phyloP scores from a whole-genome alignment of 1,140 invertebrate species.

The Drosophila ironensis region DNA sequence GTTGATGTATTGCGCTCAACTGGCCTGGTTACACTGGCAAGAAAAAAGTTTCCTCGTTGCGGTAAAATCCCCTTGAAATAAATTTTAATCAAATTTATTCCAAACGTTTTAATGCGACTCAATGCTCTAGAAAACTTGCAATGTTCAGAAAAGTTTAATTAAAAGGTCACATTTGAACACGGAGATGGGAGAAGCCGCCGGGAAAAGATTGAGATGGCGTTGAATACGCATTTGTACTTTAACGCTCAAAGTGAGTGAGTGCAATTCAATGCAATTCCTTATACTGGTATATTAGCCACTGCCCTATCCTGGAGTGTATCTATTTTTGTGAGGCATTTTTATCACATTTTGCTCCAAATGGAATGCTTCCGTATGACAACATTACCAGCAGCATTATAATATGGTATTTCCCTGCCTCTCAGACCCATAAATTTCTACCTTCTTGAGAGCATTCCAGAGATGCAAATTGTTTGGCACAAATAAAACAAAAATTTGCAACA shows the following conservation, averaged over 20 bases:
- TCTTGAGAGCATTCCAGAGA: slow-evolving; percentile 32
- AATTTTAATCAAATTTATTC: slow-evolving; percentile 55
- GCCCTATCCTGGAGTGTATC: slow-evolving; percentile 4
- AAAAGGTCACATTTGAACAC: neutral
- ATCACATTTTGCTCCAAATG: neutral
- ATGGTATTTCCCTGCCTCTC: slow-evolving; percentile 33
- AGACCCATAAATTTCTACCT: neutral
- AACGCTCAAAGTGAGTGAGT: too few species aligned
- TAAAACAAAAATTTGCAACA: slow-evolving; percentile 9
- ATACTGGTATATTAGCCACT: too few species aligned
- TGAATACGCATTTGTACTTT: too few species aligned
- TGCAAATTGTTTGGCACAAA: slow-evolving; percentile 66
- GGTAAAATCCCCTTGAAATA: slow-evolving; percentile 20
- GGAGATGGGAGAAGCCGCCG: too few species aligned
- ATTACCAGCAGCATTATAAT: slow-evolving; percentile 33
- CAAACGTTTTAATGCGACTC: slow-evolving; percentile 29
- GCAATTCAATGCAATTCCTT: too few species aligned
- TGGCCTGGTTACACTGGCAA: slow-evolving; percentile 47
- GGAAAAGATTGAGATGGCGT: too few species aligned
- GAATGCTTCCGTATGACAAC: slow-evolving; percentile 6
- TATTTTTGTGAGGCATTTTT: slow-evolving; percentile 7
- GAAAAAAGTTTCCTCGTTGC: slow-evolving; percentile 47
- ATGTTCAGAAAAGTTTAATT: slow-evolving; percentile 1
- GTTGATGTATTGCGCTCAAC: slow-evolving; percentile 67
- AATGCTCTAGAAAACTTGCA: too few species aligned